Evolutionary conservation across 1,140 invertebrate genomes (phyloP).

Genomic region (Steinernema khuongi): DNA sequence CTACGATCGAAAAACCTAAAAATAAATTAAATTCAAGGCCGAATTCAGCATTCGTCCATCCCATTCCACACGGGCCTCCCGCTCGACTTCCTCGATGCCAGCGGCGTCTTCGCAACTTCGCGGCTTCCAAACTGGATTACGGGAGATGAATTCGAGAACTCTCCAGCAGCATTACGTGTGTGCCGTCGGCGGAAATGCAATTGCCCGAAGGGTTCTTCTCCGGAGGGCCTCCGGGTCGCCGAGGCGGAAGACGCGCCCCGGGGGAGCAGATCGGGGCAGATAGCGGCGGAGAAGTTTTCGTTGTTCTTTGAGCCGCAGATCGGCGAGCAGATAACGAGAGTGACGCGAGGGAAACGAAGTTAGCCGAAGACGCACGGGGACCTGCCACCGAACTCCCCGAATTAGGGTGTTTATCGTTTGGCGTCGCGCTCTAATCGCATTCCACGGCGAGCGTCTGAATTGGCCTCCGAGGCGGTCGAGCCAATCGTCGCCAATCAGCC

Average conservation of each 20-base stretch:
- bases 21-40: too few relatives aligned
- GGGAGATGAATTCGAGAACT: background rate
- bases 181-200: background rate
- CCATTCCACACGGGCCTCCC: too few relatives aligned
- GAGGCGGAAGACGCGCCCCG: background rate
- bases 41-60: too few relatives aligned
- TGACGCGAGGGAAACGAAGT: slow-evolving; percentile 13
- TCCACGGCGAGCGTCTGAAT: background rate
- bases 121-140: background rate
- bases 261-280: too few relatives aligned
- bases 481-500: background rate
- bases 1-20: too few relatives aligned
- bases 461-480: background rate
- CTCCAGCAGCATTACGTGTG: background rate
- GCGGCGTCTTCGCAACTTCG: background rate
- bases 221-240: background rate
- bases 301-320: too few relatives aligned
- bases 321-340: too few relatives aligned
- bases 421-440: background rate
- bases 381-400: background rate
- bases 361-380: background rate
- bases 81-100: background rate
- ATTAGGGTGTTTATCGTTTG: background rate
- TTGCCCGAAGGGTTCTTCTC: background rate
- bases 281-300: too few relatives aligned